These are phyloP conservation scores for Prolemur simus DNA, from an alignment of 2,113 vertebrate genomes.

Conservation along the genomic window DNA sequence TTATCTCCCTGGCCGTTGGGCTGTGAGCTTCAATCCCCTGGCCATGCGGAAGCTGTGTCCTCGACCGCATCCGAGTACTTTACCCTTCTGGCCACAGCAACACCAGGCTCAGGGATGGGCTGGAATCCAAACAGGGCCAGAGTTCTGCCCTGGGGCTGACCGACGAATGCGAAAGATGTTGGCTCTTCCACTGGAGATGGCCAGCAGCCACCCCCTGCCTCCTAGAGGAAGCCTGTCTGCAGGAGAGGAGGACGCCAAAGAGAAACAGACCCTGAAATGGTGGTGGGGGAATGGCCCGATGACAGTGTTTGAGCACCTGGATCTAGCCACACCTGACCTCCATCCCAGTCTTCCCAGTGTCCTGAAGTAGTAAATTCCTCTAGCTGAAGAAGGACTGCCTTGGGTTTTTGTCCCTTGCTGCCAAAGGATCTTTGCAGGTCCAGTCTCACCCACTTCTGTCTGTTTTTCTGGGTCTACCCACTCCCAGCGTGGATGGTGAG, in stretches of 20 bases:
- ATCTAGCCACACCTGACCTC: background rate
- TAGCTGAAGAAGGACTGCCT: background rate
- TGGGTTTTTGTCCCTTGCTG: background rate
- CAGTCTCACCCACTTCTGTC: fast-evolving
- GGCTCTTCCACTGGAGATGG: no score
- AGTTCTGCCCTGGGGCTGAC: background rate
- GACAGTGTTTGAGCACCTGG: background rate
- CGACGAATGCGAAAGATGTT: fast-evolving
- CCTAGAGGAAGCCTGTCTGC: background rate
- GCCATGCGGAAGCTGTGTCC: background rate
- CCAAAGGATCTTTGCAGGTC: background rate
- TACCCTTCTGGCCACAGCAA: background rate
- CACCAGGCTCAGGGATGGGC: background rate
- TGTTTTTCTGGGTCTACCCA: fast-evolving
- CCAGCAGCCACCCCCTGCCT: background rate
- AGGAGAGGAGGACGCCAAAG: background rate
- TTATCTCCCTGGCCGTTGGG: background rate
- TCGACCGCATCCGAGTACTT: fast-evolving
- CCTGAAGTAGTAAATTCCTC: background rate
- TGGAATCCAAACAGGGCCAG: background rate
- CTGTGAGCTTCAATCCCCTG: background rate
- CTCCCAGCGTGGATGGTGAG: fast-evolving
- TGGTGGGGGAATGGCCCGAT: background rate
- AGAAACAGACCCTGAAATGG: background rate
- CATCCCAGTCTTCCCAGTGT: background rate